These are phyloP conservation scores for Herpailurus yagouaroundi DNA, from an alignment of 2,113 vertebrate genomes.

Conservation along the genomic window DNA sequence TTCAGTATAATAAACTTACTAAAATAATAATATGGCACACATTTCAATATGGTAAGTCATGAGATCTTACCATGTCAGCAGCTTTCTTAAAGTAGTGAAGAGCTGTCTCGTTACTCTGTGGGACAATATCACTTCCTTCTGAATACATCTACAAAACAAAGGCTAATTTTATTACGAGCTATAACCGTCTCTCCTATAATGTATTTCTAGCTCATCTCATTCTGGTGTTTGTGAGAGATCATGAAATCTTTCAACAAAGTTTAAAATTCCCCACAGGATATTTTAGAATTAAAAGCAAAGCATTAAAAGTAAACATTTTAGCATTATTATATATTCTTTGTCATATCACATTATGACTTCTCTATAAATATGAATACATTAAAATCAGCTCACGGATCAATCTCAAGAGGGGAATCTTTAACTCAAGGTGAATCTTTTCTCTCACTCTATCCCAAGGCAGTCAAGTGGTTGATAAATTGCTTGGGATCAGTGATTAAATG, in stretches of 20 bases:
- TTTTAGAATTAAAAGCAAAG: constrained; percentile 52
- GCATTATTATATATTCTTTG: neutral
- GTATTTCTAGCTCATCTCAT: neutral
- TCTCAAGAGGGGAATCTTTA: neutral
- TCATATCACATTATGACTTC: neutral
- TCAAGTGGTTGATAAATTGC: neutral
- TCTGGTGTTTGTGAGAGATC: neutral
- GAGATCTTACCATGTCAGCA: constrained; percentile 93
- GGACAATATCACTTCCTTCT: constrained; percentile 95
- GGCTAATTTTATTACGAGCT: constrained; percentile 20
- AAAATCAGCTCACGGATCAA: neutral
- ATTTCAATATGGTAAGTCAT: neutral
- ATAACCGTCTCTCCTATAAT: neutral
- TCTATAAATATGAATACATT: neutral
- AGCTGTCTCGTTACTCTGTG: constrained; percentile 98
- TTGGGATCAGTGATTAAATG: neutral
- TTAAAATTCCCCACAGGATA: neutral
- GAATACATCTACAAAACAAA: constrained; percentile 95
- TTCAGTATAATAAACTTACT: neutral
- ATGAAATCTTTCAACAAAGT: neutral
- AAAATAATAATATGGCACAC: neutral
- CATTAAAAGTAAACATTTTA: neutral
- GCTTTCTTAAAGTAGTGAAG: constrained; percentile 98
- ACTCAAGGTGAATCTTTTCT: neutral
- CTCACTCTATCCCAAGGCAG: neutral